Conservation (phyloP, 2,888 invertebrate species). For the Rhimphoctona megacephalus region DNA sequence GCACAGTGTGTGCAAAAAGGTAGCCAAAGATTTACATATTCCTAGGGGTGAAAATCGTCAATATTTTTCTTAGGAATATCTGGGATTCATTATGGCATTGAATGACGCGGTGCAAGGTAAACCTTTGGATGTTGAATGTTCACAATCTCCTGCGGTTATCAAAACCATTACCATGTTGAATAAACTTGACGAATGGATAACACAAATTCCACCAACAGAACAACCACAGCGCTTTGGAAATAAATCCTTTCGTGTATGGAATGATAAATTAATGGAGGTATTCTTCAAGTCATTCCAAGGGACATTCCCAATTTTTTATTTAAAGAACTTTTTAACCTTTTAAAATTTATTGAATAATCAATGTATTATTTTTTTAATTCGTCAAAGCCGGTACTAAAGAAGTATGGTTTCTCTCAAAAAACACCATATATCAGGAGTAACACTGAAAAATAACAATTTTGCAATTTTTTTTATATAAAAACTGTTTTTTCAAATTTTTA, state of each 20-base stretch:
- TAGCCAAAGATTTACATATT: not conserved
- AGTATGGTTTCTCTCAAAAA: too few relatives aligned
- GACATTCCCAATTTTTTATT: not conserved
- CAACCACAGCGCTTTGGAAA: constrained; percentile 99
- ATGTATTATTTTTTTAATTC: too few relatives aligned
- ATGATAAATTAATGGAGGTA: constrained; percentile 88
- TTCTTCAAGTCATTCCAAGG: not conserved
- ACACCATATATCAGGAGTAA: too few relatives aligned
- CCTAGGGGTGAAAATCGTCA: not conserved
- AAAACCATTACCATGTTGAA: constrained; percentile 90
- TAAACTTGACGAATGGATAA: constrained; percentile 90
- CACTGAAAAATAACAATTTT: too few relatives aligned
- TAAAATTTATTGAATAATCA: not conserved
- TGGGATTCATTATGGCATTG: constrained; percentile 94
- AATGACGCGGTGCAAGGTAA: constrained; percentile 95
- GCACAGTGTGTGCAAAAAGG: not conserved
- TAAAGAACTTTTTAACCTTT: not conserved
- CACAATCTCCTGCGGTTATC: constrained; percentile 87
- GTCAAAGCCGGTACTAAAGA: too few relatives aligned
- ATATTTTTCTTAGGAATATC: constrained; percentile 88
- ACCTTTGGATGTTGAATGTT: constrained; percentile 88
- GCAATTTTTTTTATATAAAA: too few relatives aligned
- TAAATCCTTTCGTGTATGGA: constrained; percentile 95
- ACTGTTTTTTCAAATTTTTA: too few relatives aligned
- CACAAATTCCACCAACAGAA: constrained; percentile 94